Evolutionary conservation across 2,797 vertebrate genomes (phyloP), one percentile per base, ranked within the genome.

Genomic region (Apodemus agrarius): DNA sequence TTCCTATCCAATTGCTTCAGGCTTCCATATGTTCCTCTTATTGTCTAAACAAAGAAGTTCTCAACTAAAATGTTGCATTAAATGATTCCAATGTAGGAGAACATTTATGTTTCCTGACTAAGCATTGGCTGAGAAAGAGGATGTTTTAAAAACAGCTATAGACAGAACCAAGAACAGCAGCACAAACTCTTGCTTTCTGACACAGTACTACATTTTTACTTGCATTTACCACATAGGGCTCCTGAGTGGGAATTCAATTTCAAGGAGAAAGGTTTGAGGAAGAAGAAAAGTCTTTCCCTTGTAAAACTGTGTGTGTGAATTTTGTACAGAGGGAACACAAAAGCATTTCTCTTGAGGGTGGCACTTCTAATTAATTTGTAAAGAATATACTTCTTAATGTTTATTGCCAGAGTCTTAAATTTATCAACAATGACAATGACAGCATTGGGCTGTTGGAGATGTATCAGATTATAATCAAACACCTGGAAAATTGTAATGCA

Each of bases 401-500:
- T 97, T 74, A 96, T 84, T 88, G 95, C 29, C 89, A 84, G 79
- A 57, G 90, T 72, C 46, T 93, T 89, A 89, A 69, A 96, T 91
- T 63, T 82, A 72, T 87, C 31, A 97, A 6, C 4, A 72, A 63
- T 29, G 29, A 24, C 10, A 75, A 79, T 7, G 54, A 49, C 22
- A 85, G 13, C 0, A 59, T 26, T 6, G 82, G 63, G 59, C 17
- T 86, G 90, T 74, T n/a, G 3, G 40, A 94, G 90, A 90, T 17
- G 57, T 5, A 59, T 93, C 90, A 97, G 97, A 98, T 98, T 89
- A 43, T 96, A 98, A 80, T 92, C 97, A 97, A 69, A 24, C 93
- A 97, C 93, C 92, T 97, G 95, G n/a, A 98, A 98, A 98, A 98
- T 94, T 97, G 87, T 90, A 91, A 84, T 92, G 72, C 89, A 98